Evolutionary conservation across 2,113 vertebrate species (phyloP).

Genomic region (Myrmecobius fasciatus): DNA sequence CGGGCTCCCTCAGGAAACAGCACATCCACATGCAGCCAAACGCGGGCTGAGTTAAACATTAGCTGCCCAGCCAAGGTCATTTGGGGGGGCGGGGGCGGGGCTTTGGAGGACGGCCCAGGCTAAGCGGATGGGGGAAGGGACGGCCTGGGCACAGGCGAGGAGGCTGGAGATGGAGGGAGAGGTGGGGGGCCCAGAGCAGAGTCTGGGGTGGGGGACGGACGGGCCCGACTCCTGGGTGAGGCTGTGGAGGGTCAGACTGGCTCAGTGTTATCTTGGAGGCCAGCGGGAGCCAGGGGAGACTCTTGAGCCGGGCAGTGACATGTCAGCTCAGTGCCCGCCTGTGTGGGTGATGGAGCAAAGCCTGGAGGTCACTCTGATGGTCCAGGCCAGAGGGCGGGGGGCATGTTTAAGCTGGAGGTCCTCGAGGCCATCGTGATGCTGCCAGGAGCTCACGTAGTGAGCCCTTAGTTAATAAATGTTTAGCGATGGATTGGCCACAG

Average conservation of each 20-base stretch:
- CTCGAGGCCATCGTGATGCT: neutral
- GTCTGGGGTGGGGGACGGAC: too few relatives aligned
- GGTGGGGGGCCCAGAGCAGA: too few relatives aligned
- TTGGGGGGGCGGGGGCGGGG: neutral
- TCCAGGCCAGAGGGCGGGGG: neutral
- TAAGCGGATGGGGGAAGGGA: neutral
- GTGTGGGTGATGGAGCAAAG: neutral
- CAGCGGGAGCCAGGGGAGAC: neutral
- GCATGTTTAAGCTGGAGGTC: accelerated
- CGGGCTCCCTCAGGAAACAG: too few relatives aligned
- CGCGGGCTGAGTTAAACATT: neutral
- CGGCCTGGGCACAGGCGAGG: neutral
- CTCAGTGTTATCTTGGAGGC: neutral
- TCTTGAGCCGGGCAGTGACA: neutral
- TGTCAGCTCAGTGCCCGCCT: accelerated
- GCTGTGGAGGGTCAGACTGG: neutral
- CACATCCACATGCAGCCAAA: neutral
- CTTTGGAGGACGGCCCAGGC: neutral
- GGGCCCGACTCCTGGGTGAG: neutral
- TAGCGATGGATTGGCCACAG: neutral
- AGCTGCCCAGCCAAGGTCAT: neutral
- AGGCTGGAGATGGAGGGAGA: neutral
- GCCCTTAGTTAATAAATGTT: neutral
- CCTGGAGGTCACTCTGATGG: too few relatives aligned
- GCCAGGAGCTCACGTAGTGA: neutral